phyloP scores from a whole-genome alignment of 2,113 vertebrate species.

The Ahaetulla prasina region DNA sequence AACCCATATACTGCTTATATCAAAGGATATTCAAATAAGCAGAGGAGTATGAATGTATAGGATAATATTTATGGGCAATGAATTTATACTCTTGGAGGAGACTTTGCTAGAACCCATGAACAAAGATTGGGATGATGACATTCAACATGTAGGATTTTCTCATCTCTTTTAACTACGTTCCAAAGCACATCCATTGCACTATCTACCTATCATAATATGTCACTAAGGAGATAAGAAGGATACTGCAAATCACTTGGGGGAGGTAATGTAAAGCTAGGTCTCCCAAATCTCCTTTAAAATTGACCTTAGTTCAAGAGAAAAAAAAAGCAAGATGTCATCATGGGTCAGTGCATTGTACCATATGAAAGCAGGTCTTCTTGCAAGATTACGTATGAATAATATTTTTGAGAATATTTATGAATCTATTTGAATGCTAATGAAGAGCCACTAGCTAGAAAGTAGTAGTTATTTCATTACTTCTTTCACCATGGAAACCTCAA shows the following conservation, averaged over 20 bases:
- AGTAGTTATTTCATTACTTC: constrained; percentile 6
- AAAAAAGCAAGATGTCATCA: neutral
- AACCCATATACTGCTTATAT: neutral
- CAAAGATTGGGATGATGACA: neutral
- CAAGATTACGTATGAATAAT: constrained; percentile 44
- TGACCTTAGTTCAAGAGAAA: neutral
- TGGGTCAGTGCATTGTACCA: constrained; percentile 25
- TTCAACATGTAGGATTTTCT: neutral
- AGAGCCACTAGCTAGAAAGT: constrained; percentile 23
- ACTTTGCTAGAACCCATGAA: neutral
- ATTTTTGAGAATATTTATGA: constrained; percentile 38
- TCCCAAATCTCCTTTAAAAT: neutral
- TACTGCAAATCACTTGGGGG: neutral
- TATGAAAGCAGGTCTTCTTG: constrained; percentile 35
- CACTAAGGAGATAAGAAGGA: neutral
- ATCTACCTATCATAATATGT: neutral
- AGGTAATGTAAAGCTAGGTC: neutral
- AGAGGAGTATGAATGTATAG: neutral
- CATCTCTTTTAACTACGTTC: neutral
- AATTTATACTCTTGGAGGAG: neutral
- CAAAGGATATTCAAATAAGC: neutral
- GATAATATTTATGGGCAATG: neutral
- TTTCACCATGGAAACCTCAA: constrained; percentile 2
- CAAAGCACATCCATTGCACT: neutral
- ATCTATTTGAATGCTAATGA: constrained; percentile 39